Evolutionary conservation across 2,797 vertebrate genomes (phyloP).

Genomic region (Myotis vivesi): DNA sequence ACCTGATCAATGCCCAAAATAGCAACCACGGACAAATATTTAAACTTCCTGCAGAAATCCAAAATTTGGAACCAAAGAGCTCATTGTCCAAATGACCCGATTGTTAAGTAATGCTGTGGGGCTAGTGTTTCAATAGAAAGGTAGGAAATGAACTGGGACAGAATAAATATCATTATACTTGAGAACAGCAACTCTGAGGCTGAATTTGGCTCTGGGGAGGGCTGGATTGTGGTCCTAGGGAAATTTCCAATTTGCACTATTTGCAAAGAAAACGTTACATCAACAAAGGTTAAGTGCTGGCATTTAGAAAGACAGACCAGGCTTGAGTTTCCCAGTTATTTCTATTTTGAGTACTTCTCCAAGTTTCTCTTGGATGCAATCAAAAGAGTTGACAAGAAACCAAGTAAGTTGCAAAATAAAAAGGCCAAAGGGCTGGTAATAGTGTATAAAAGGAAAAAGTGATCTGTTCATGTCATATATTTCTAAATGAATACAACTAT

Average conservation of each 20-base stretch:
- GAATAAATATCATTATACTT: slow-evolving; percentile 75
- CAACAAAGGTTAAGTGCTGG: slow-evolving; percentile 65
- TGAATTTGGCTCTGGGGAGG: slow-evolving; percentile 59
- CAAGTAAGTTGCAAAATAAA: slow-evolving; percentile 51
- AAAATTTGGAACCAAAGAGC: slow-evolving; percentile 63
- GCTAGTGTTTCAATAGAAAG: slow-evolving; percentile 67
- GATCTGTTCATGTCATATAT: not conserved
- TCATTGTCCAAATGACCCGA: slow-evolving; percentile 58
- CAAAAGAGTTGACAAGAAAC: slow-evolving; percentile 59
- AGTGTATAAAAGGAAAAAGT: not conserved
- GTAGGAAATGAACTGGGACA: slow-evolving; percentile 73
- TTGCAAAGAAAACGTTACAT: slow-evolving; percentile 72
- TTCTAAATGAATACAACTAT: not conserved
- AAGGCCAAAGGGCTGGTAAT: slow-evolving; percentile 34
- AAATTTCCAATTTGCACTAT: slow-evolving; percentile 72
- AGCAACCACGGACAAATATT: slow-evolving; percentile 63
- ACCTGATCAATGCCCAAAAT: slow-evolving; percentile 29
- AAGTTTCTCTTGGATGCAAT: slow-evolving; percentile 60
- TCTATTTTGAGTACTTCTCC: slow-evolving; percentile 56
- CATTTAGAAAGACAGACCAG: slow-evolving; percentile 53
- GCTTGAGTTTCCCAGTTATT: slow-evolving; percentile 28
- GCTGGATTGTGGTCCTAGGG: slow-evolving; percentile 56
- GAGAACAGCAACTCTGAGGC: slow-evolving; percentile 63
- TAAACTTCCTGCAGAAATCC: slow-evolving; percentile 57
- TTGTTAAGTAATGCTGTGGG: slow-evolving; percentile 63